Conservation (phyloP, 2,797 vertebrate genomes). For the Sitta carolinensis region DNA sequence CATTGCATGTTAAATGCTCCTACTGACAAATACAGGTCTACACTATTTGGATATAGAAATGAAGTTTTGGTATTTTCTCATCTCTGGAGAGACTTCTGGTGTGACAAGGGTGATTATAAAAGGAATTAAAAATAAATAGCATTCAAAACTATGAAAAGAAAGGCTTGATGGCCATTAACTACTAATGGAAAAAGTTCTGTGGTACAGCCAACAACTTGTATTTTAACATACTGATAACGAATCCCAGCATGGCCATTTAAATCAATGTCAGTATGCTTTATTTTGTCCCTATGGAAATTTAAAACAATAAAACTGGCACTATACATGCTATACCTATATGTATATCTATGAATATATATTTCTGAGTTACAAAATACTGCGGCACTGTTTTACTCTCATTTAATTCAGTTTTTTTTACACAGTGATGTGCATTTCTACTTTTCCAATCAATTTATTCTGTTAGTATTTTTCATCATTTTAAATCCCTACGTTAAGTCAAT, state of each 20-base stretch:
- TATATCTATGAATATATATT: slow-evolving; percentile 35
- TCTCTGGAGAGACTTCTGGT: slow-evolving; percentile 20
- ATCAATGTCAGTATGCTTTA: slow-evolving; percentile 41
- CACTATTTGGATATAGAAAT: slow-evolving; percentile 38
- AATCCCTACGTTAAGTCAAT: slow-evolving; percentile 74
- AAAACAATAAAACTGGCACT: slow-evolving; percentile 61
- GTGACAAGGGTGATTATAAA: slow-evolving; percentile 15
- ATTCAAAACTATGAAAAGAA: slow-evolving; percentile 52
- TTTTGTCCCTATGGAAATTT: slow-evolving; percentile 52
- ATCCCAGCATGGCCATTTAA: slow-evolving; percentile 58
- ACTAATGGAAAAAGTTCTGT: slow-evolving; percentile 71
- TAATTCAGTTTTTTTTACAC: slow-evolving; percentile 65
- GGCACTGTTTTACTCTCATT: slow-evolving; percentile 51
- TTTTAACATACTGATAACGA: slow-evolving; percentile 72
- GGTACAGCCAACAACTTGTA: slow-evolving; percentile 57
- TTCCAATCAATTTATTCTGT: slow-evolving; percentile 73
- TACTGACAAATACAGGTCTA: slow-evolving; percentile 24
- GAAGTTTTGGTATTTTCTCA: slow-evolving; percentile 42
- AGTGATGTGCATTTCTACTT: slow-evolving; percentile 47
- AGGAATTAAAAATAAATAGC: slow-evolving; percentile 48
- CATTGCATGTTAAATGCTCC: background rate
- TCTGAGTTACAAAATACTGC: slow-evolving; percentile 55
- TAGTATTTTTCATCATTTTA: slow-evolving; percentile 74
- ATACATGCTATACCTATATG: slow-evolving; percentile 2
- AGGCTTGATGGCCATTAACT: slow-evolving; percentile 62